Evolutionary conservation across 2,888 invertebrate species (phyloP).

Genomic region (Molorchus minor): DNA sequence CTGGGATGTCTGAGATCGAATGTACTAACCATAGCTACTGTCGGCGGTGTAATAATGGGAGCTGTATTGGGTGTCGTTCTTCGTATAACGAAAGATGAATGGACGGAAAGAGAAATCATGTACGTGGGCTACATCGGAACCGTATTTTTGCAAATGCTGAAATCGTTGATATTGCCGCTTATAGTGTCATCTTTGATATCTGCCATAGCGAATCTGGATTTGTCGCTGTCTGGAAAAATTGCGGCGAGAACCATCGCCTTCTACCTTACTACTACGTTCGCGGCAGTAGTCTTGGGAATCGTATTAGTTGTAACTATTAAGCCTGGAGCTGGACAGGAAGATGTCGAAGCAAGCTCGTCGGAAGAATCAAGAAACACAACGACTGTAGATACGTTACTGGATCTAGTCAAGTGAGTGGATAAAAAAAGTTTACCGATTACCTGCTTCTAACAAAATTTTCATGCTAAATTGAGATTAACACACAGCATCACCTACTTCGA

Average conservation of each 20-base stretch:
- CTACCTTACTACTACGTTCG: conserved; percentile 74
- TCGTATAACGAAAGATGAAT: conserved; percentile 57
- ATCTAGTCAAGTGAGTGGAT: conserved; percentile 70
- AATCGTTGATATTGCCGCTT: conserved; percentile 77
- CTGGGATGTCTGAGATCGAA: conserved; percentile 60
- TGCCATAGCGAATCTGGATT: conserved; percentile 75
- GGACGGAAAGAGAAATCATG: conserved; percentile 71
- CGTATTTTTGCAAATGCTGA: conserved; percentile 77
- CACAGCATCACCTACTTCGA: not conserved
- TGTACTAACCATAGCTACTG: conserved; percentile 68
- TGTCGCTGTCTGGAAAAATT: conserved; percentile 72
- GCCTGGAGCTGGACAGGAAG: conserved; percentile 65
- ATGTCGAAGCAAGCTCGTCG: conserved; percentile 25
- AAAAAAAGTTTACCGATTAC: conserved; percentile 5
- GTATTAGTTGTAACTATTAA: conserved; percentile 72
- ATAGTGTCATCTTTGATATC: conserved; percentile 74
- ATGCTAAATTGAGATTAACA: not conserved
- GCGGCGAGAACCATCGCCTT: conserved; percentile 74
- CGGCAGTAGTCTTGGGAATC: conserved; percentile 77
- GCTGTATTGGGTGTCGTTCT: conserved; percentile 65
- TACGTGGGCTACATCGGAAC: conserved; percentile 70
- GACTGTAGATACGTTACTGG: conserved; percentile 75
- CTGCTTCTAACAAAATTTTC: not conserved
- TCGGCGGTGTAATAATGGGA: conserved; percentile 68
- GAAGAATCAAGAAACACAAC: conserved; percentile 64